Conservation (phyloP, 2,113 vertebrate species). For the Sapayoa aenigma region DNA sequence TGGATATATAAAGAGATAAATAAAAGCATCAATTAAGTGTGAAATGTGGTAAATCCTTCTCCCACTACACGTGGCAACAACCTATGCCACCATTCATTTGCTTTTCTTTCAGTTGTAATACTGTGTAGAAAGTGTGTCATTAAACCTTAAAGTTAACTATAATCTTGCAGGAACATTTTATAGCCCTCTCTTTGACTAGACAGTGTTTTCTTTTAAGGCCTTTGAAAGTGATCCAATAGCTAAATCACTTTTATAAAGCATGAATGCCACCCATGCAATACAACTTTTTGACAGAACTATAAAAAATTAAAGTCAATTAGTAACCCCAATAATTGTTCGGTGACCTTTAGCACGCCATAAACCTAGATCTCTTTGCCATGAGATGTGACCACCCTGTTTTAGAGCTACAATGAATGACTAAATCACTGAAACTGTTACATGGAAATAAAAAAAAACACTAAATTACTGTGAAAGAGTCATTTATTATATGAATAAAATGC, state of each 20-base stretch:
- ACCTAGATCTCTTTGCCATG: not conserved
- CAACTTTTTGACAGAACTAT: slow-evolving; percentile 37
- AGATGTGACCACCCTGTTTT: not conserved
- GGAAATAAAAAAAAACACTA: not conserved
- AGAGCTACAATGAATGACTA: not conserved
- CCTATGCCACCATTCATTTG: not conserved
- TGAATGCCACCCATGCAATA: not conserved
- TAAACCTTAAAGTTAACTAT: not conserved
- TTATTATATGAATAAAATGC: not conserved
- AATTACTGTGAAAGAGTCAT: not conserved
- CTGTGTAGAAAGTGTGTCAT: not conserved
- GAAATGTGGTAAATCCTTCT: not conserved
- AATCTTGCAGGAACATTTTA: not conserved
- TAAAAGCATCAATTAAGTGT: not conserved
- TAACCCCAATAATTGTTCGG: slow-evolving; percentile 45
- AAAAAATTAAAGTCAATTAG: slow-evolving; percentile 69
- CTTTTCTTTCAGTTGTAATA: not conserved
- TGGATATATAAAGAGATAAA: not conserved
- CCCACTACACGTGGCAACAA: not conserved
- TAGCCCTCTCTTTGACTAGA: slow-evolving; percentile 4
- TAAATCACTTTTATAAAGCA: slow-evolving; percentile 51
- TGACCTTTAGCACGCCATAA: slow-evolving; percentile 44
- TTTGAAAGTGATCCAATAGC: slow-evolving; percentile 44
- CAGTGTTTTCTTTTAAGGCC: slow-evolving; percentile 25
- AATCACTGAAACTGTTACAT: not conserved